phyloP scores from a whole-genome alignment of 1,140 invertebrate species.

The Mycetomoellerius zeteki region DNA sequence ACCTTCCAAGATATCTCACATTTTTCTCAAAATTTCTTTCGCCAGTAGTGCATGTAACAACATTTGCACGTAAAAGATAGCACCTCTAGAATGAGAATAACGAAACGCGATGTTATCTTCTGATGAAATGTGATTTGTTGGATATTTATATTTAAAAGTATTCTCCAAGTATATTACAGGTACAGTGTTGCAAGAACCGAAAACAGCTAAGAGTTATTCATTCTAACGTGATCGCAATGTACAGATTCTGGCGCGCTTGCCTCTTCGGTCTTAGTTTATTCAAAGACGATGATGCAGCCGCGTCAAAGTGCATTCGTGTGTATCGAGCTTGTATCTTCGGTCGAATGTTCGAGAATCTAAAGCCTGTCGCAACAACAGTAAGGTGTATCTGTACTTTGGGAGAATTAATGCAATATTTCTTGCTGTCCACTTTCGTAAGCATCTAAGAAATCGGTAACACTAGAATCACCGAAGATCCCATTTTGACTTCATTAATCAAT shows the following conservation, averaged over 20 bases:
- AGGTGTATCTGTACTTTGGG: not conserved
- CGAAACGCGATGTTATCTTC: not conserved
- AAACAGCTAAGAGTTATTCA: slow-evolving; percentile 30
- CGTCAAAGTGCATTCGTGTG: slow-evolving; percentile 44
- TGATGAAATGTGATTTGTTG: not conserved
- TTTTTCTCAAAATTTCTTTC: slow-evolving; percentile 9
- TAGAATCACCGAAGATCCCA: too few species aligned
- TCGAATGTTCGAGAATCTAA: slow-evolving; percentile 52
- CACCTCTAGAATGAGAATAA: not conserved
- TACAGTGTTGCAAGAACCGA: not conserved
- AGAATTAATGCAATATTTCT: slow-evolving; percentile 29
- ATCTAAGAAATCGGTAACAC: slow-evolving; percentile 37
- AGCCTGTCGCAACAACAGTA: not conserved
- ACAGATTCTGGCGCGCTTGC: slow-evolving; percentile 9
- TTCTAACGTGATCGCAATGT: slow-evolving; percentile 20
- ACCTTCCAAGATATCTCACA: not conserved
- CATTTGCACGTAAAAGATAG: not conserved
- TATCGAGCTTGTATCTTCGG: slow-evolving; percentile 21
- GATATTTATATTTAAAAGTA: slow-evolving; percentile 4
- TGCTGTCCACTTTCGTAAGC: slow-evolving; percentile 20
- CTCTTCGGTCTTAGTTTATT: slow-evolving; percentile 52
- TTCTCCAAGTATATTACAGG: not conserved
- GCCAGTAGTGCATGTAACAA: not conserved
- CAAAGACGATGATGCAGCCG: slow-evolving; percentile 54
- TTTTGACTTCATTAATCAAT: too few species aligned